Base-by-base conservation (phyloP, 2,888 invertebrate species). In the Ophioninae sp. region DNA sequence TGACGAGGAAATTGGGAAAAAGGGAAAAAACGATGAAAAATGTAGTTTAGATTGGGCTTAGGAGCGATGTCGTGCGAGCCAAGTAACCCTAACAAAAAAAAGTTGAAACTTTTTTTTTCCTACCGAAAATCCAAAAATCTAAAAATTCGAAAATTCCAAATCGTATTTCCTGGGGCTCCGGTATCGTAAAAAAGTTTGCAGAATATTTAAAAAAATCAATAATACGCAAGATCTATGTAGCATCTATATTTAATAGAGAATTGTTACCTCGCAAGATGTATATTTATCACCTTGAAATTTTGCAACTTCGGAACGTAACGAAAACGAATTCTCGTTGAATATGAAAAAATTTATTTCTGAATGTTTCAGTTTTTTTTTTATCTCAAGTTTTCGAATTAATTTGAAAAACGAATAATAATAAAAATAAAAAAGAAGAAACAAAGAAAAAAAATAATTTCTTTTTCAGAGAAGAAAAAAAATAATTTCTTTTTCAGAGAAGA, bases 1-100 rank as follows among this genome's bases (percentile, higher is more conserved):
- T 6, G 17, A 17, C 13, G 51, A 51, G 17, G 17, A 51, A 6
- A 17, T 51, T 67, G 23, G 61, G 0, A 63, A 63, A 51, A 41
- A 63, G 37, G 64, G n/a, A 39, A 23, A 59, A 10, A 63, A 51
- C 20, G 41, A 85, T 67, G 71, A 72, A 10, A 44, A 30, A 20
- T n/a, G 51, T 58, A 64, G 51, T 72, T 77, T 79, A 74, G 68
- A 78, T 64, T 71, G 23, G 56, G 51, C 58, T 76, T 77, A 41
- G 68, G 68, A 59, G 51, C 67, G 63, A 86, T 85, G 61, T 74
- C 71, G 67, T 75, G 78, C 78, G 81, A 78, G 81, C 86, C 79
- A 86, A 87, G 88, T 87, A 86, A 88, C 85, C 86, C 86, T 39
- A 65, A 71, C 65, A 64, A 61, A 7, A 20, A 56, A 61, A 20